These are phyloP conservation scores for Zonitis immaculata DNA, from an alignment of 2,888 invertebrate species.

Conservation along the genomic window DNA sequence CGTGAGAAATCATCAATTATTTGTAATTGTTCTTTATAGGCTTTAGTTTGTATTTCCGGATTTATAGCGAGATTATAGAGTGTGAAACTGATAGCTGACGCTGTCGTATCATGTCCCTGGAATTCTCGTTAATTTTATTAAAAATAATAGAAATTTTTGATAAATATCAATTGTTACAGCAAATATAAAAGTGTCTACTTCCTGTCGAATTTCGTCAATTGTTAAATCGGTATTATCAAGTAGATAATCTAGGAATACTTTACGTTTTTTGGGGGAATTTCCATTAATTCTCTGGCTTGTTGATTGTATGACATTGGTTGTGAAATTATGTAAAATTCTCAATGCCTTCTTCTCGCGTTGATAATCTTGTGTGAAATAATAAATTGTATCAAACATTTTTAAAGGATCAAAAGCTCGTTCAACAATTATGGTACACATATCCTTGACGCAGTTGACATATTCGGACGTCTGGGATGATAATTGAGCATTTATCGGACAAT, in stretches of 20 bases:
- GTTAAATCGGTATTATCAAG: slow-evolving; percentile 57
- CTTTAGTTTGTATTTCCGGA: slow-evolving; percentile 42
- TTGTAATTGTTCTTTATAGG: slow-evolving; percentile 21
- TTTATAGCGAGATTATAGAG: slow-evolving; percentile 47
- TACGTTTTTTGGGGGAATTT: not conserved
- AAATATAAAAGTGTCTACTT: slow-evolving; percentile 72
- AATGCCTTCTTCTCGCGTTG: slow-evolving; percentile 52
- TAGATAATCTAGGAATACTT: slow-evolving; percentile 63
- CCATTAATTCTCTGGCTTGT: slow-evolving; percentile 3
- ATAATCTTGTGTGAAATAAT: slow-evolving; percentile 55
- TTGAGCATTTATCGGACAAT: slow-evolving; percentile 56
- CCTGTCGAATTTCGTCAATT: slow-evolving; percentile 59
- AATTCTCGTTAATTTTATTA: not conserved
- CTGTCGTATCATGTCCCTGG: slow-evolving; percentile 51
- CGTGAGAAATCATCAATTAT: slow-evolving; percentile 21
- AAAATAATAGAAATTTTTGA: not conserved
- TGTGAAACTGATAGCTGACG: slow-evolving; percentile 49
- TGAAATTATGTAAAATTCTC: slow-evolving; percentile 52
- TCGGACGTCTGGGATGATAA: slow-evolving; percentile 57
- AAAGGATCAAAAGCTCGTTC: slow-evolving; percentile 46
- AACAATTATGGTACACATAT: slow-evolving; percentile 41
- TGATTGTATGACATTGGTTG: slow-evolving; percentile 52
- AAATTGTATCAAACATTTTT: slow-evolving; percentile 50
- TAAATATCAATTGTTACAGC: slow-evolving; percentile 49
- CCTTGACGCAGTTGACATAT: slow-evolving; percentile 68